Base-by-base conservation (phyloP, 2,797 vertebrate genomes). In the Ciconia nigra region DNA sequence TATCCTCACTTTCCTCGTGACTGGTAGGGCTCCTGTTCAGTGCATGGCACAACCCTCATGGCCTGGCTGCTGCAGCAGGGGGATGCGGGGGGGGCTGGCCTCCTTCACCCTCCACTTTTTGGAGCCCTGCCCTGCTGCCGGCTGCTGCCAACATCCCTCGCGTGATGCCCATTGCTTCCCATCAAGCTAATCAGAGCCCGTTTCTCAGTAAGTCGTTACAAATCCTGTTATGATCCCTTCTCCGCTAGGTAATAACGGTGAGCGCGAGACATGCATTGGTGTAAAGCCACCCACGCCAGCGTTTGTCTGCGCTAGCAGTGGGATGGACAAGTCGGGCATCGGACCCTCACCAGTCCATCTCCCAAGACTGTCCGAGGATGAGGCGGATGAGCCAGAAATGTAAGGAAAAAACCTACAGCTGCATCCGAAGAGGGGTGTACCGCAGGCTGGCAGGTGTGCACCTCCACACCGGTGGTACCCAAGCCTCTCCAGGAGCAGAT, bases 51-150 rank as follows among this genome's bases (percentile, higher is more conserved):
- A 46, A 47, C 33, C 47, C 62, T 47, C 42, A 19, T 3, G 11
- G 39, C n/a, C 41, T 2, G 1, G 52, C 35, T 6, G 24, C 37
- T 2, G 16, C 12, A 5, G 42, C 19, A 21, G 12, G 44, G 63
- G 54, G n/a, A 20, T 4, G 15, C 3, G 1, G 44, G 8, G 10
- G 35, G 8, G 33, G 15, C 2, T 1, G 0, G 29, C 24, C 41
- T 39, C 54, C 11, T 39, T 39, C 5, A 4, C 61, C 54, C 62
- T 41, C 61, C 8, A 1, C 20, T 46, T 51, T 73, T 74, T 39
- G 55, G 78, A 59, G 67, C 29, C 22, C 11, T 52, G 33, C 25
- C 39, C n/a, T 49, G 57, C 51, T 25, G 26, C 7, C 1, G 2
- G 78, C 2, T 5, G 87, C 84, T 35, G 51, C 71, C 52, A 42